These are phyloP conservation scores for Enoplosus armatus DNA, from an alignment of 2,797 vertebrate species.

Conservation along the genomic window DNA sequence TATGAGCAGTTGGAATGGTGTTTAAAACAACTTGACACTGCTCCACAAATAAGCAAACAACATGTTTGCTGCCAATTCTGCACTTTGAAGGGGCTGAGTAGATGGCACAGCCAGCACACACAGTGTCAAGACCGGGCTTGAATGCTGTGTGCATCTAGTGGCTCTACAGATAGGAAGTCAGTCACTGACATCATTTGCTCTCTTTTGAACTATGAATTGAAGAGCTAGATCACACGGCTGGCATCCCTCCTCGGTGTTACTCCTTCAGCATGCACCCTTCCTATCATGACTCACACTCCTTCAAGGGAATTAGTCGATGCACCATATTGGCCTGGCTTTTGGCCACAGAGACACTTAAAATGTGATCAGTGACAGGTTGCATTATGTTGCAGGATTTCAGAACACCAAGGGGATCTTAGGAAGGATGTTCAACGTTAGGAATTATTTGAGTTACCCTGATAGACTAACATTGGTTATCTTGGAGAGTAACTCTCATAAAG, in stretches of 20 bases:
- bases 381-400: conserved; percentile 39
- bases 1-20: conserved; percentile 15
- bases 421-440: background rate
- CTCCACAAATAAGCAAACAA: conserved; percentile 50
- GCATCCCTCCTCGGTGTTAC: conserved; percentile 19
- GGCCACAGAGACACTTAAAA: conserved; percentile 29
- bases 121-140: conserved; percentile 39
- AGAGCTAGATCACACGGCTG: conserved; percentile 60
- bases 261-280: conserved; percentile 22
- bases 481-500: background rate
- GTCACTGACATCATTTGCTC: conserved; percentile 50
- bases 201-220: conserved; percentile 61
- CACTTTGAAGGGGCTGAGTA: conserved; percentile 47
- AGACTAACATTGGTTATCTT: background rate
- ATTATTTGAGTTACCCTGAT: conserved; percentile 1
- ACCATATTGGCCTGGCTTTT: conserved; percentile 35
- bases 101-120: conserved; percentile 11
- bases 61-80: conserved; percentile 44
- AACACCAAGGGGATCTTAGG: conserved; percentile 4
- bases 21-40: conserved; percentile 45
- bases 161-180: conserved; percentile 49
- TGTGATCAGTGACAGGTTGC: conserved; percentile 39
- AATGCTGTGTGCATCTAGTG: conserved; percentile 49
- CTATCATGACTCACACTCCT: conserved; percentile 49
- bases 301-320: conserved; percentile 59